Evolutionary conservation across 2,113 vertebrate species (phyloP).

Genomic region (Carassius gibelio): DNA sequence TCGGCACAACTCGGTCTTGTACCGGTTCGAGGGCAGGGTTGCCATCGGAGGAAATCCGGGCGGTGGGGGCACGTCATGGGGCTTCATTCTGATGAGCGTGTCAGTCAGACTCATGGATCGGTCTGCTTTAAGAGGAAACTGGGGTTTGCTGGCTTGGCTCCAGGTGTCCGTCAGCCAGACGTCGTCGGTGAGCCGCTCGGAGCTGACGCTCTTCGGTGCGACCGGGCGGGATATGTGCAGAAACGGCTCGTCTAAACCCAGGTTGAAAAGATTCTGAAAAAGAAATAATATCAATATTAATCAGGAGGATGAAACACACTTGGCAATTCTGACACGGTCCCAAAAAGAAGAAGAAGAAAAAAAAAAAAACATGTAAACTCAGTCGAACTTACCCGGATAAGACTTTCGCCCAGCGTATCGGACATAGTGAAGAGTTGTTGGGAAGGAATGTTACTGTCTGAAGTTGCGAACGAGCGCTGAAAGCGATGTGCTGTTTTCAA

Average conservation of each 20-base stretch:
- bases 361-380: not conserved
- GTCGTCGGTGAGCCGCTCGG: constrained; percentile 65
- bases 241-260: constrained; percentile 65
- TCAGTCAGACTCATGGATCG: constrained; percentile 82
- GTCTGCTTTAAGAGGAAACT: constrained; percentile 70
- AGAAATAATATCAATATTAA: not conserved
- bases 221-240: constrained; percentile 63
- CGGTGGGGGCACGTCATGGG: constrained; percentile 71
- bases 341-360: not conserved
- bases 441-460: constrained; percentile 27
- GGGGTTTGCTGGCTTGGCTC: constrained; percentile 65
- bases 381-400: constrained; percentile 69
- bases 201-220: constrained; percentile 60
- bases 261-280: constrained; percentile 57
- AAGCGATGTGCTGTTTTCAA: not conserved
- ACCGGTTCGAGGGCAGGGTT: constrained; percentile 74
- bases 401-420: constrained; percentile 71
- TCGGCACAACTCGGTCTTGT: constrained; percentile 82
- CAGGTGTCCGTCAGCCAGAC: constrained; percentile 74
- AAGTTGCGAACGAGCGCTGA: not conserved
- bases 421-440: constrained; percentile 72
- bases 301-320: not conserved
- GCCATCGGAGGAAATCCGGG: constrained; percentile 81
- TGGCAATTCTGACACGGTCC: not conserved
- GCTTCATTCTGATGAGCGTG: constrained; percentile 64